Conservation (phyloP, 2,113 vertebrate species). For the Notarius lentiginosus region DNA sequence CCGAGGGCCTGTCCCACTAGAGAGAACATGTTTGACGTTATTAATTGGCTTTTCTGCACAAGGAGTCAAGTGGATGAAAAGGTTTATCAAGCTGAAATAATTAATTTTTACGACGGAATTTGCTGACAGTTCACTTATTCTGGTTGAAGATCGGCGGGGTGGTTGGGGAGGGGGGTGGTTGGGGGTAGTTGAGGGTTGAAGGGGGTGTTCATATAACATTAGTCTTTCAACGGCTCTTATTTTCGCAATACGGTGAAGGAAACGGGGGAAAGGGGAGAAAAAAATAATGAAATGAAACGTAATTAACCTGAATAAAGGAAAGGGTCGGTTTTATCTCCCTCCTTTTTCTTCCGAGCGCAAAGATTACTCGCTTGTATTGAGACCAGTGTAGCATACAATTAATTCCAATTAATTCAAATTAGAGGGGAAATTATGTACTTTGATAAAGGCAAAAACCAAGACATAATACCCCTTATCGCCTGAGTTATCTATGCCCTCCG, state of each 20-base stretch:
- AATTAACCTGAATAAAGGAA: conserved; percentile 89
- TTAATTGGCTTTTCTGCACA: conserved; percentile 99
- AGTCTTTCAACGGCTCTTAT: conserved; percentile 61
- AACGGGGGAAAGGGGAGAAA: not conserved
- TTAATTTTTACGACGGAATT: conserved; percentile 94
- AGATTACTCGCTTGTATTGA: conserved; percentile 87
- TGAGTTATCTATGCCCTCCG: conserved; percentile 64
- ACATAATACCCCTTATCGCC: conserved; percentile 71
- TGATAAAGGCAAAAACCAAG: conserved; percentile 83
- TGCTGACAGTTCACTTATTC: conserved; percentile 98
- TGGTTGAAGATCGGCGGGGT: conserved; percentile 71
- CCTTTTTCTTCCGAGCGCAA: conserved; percentile 83
- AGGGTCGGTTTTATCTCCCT: conserved; percentile 84
- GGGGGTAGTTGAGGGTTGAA: conserved; percentile 56
- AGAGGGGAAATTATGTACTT: conserved; percentile 85
- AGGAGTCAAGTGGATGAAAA: conserved; percentile 99
- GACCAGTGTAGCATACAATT: conserved; percentile 91
- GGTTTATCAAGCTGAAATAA: conserved; percentile 99
- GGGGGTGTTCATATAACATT: conserved; percentile 48
- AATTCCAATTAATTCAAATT: conserved; percentile 97
- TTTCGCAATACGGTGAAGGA: conserved; percentile 42
- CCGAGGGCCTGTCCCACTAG: conserved; percentile 80
- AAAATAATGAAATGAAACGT: conserved; percentile 92
- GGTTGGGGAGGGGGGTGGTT: conserved; percentile 29
- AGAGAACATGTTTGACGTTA: conserved; percentile 99